Conservation (phyloP, 2,888 invertebrate species). For the Cephus runcator region DNA sequence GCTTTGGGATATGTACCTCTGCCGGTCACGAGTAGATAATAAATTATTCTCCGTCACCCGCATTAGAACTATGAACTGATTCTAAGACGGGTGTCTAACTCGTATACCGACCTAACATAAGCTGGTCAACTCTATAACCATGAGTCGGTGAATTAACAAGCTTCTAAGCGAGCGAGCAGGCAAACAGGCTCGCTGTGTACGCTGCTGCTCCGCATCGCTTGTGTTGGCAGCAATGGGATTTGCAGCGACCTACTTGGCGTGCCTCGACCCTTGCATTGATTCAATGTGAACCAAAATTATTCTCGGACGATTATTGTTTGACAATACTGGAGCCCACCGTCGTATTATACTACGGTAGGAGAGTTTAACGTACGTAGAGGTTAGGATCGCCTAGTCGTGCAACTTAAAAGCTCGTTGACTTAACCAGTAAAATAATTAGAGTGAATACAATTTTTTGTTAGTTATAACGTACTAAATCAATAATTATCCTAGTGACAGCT, state of each 20-base stretch:
- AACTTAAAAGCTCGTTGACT: neutral
- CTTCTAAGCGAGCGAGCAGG: slow-evolving; percentile 29
- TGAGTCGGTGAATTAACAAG: slow-evolving; percentile 33
- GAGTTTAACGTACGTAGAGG: neutral
- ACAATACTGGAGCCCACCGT: neutral
- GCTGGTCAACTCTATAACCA: neutral
- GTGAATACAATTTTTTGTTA: neutral
- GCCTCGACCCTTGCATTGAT: slow-evolving; percentile 64
- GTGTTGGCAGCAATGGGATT: slow-evolving; percentile 61
- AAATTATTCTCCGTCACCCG: neutral
- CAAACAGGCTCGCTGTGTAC: slow-evolving; percentile 21
- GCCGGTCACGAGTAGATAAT: neutral
- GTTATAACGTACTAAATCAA: neutral
- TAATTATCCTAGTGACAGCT: neutral
- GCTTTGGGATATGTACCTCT: neutral
- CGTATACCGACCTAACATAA: slow-evolving; percentile 3
- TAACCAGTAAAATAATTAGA: neutral
- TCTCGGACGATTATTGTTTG: slow-evolving; percentile 45
- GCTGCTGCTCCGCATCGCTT: slow-evolving; percentile 31
- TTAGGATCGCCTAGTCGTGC: neutral
- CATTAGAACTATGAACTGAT: neutral
- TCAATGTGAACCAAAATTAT: slow-evolving; percentile 58
- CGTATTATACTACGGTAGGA: neutral
- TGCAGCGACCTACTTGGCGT: slow-evolving; percentile 63
- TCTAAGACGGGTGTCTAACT: neutral